Evolutionary conservation across 1,140 invertebrate species (phyloP), one percentile per base, ranked within the genome.

Genomic region (Bemisia tabaci): DNA sequence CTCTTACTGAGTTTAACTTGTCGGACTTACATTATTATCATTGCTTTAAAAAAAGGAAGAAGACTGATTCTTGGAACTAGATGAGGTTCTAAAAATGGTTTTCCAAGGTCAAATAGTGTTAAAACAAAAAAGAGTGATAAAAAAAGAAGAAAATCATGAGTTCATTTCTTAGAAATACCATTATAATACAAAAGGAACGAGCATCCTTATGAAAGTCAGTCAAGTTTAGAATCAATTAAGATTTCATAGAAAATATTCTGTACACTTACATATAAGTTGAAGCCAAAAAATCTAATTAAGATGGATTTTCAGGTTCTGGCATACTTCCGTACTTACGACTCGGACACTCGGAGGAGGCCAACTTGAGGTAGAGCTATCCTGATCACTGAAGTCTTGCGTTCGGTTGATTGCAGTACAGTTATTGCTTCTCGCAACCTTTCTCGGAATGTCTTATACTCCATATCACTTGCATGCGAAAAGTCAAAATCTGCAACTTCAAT

Each of bases 401-500:
- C 71, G 67, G 58, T 71, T 72, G 62, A 82, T 73, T 63, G 85
- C 82, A 70, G 84, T 85, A 65, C 82, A 80, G n/a, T n/a, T 68
- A 93, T 83, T n/a, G 88, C 89, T 69, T 91, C 90, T 26, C 84
- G 78, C 1, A 93, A 79, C 60, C 91, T 80, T 72, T 92, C 89
- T 2, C 81, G 80, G 73, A 94, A 92, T 24, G 89, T 90, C 79
- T 91, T 92, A 72, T 92, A 92, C 69, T 91, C 90, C 75, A 90
- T 81, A 67, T 92, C 87, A 75, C 83, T 83, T 25, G 76, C 79
- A 70, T 90, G 85, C 1, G 89, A 88, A 75, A 93, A 94, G 76
- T 94, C 89, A 73, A 94, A 93, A 74, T 93, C 87, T 0, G 90
- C 91, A 1, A 92, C 90, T 80, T 94, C 91, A 22, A 93, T 81